Evolutionary conservation across 2,113 vertebrate genomes (phyloP), one percentile per base, ranked within the genome.

Genomic region (Ageneiosus marmoratus): DNA sequence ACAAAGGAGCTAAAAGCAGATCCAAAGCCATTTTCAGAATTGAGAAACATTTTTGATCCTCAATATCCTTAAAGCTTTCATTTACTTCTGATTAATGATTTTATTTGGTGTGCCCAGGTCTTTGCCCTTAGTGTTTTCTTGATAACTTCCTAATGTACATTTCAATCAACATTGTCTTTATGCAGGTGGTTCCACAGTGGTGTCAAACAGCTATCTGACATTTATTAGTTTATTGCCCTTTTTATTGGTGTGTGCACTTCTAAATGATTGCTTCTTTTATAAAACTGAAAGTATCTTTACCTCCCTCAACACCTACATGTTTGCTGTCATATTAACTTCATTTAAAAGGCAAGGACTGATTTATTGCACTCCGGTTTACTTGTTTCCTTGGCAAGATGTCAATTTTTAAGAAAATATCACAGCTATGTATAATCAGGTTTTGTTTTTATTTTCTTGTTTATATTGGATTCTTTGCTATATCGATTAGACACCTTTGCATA

Each of bases 371-470:
- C 69, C 44, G 29, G 18, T 83, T 46, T 77, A 58, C 50, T 37
- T 69, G 82, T n/a, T 48, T 77, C 22, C 34, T 56, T 77, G 82
- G 73, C 73, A 63, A 63, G 29, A 73, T 67, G 46, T 53, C 60
- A 53, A 12, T 18, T 74, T 44, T 72, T 82, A 75, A 82, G 81
- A 22, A 63, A 76, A 83, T 67, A 63, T 65, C 72, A 77, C 74
- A 65, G 74, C 60, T 51, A 56, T 34, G 62, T 62, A 70, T 67
- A 70, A 67, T 41, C 32, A 65, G 60, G n/a, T 50, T 56, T 63
- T 69, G 16, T 67, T 65, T 48, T 51, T 77, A 37, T 76, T 67
- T 32, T 37, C 73, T 55, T 76, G 56, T 44, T 53, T 34, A 32
- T 62, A 63, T 55, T 34, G 70, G 62, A 50, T 82, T 27, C 44